phyloP scores from a whole-genome alignment of 2,113 vertebrate species.

The Alethe diademata region DNA sequence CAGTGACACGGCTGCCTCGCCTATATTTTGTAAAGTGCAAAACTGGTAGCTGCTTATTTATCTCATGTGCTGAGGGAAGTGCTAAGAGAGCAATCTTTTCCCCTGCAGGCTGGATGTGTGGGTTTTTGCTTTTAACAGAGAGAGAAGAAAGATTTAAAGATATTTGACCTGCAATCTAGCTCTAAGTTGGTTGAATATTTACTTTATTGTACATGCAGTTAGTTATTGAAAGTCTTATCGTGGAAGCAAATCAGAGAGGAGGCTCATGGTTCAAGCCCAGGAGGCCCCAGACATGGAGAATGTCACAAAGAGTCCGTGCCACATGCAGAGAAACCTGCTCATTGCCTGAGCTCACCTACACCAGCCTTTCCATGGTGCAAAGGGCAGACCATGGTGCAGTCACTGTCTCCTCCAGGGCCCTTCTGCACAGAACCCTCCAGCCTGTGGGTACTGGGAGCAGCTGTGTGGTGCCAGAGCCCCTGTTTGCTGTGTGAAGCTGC shows the following conservation, averaged over 20 bases:
- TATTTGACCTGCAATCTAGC: background rate
- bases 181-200: slow-evolving; percentile 28
- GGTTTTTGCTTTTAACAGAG: slow-evolving; percentile 1
- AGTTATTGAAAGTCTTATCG: background rate
- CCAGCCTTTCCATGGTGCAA: background rate
- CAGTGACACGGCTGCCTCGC: background rate
- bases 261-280: background rate
- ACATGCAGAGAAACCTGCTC: background rate
- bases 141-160: slow-evolving; percentile 11
- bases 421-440: accelerated
- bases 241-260: background rate
- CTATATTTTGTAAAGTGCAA: background rate
- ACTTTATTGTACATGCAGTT: background rate
- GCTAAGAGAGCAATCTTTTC: slow-evolving; percentile 3
- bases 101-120: slow-evolving; percentile 3
- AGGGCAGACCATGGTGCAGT: background rate
- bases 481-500: background rate
- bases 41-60: background rate
- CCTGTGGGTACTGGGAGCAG: accelerated
- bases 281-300: background rate
- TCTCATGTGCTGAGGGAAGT: slow-evolving; percentile 7
- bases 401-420: accelerated
- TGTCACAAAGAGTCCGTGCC: background rate
- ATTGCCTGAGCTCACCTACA: accelerated
- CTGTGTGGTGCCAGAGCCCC: background rate